Evolutionary conservation across 2,888 invertebrate genomes (phyloP), one percentile per base, ranked within the genome.

Genomic region (Drosophila affinis): DNA sequence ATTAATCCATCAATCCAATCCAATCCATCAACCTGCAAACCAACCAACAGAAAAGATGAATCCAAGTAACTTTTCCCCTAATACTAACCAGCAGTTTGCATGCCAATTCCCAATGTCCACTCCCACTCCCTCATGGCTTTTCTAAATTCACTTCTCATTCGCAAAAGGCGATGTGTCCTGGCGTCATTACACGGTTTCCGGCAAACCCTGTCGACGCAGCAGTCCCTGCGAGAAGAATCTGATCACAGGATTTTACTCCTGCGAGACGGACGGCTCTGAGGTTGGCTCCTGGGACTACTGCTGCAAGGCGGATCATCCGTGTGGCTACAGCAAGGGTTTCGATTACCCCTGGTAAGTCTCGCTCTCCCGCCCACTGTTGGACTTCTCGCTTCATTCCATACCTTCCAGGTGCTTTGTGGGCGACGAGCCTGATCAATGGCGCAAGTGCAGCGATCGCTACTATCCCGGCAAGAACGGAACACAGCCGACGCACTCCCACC

Each of bases 381-480:
- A 0, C 3, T 32, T 90, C 6, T 24, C 17, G 9, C 14, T 7
- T 9, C 9, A 1, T 72, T 14, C 3, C 6, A 6, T 2, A 2
- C 29, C 53, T 14, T 27, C 3, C 51, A 96, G 97, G 97, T 97
- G 97, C 87, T 96, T 96, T 91, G 97, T 97, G 7, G 97, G 97
- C 14, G 94, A 95, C 3, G 93, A 93, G 3, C 93, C 93, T 10
- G 96, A 96, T 64, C 97, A 97, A 90, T 97, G 97, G 97, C 93
- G 97, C 9, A 97, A 97, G 9, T 97, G 97, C 91, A 97, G 95
- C 80, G 97, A 97, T 81, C 95, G 95, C 51, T 97, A 97, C 90
- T 96, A 94, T 78, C 96, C 97, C 14, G 78, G 75, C 3, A 85
- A 85, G 54, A 91, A 91, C 56, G 81, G 82, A 56, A 91, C 90